A percentile compares a stretch with the other conserved stretches of the same genome.
These are phyloP conservation scores for Tachypleus tridentatus DNA, from an alignment of 1,140 invertebrate genomes.

Conservation along the genomic window DNA sequence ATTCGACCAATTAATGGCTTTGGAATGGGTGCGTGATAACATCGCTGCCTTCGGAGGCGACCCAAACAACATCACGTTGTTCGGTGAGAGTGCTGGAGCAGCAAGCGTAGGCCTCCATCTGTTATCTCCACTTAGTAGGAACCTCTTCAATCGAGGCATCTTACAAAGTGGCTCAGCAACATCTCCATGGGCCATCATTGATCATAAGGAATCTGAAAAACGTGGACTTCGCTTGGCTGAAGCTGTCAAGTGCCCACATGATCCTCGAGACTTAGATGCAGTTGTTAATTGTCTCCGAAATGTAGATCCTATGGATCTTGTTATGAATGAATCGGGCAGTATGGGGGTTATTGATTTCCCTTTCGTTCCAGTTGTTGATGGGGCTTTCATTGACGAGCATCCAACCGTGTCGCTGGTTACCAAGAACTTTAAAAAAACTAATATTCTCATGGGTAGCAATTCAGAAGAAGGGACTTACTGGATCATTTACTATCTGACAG, in stretches of 20 bases:
- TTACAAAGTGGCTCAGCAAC: slow-evolving; percentile 54
- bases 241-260: slow-evolving; percentile 61
- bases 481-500: slow-evolving; percentile 74
- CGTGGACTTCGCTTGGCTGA: slow-evolving; percentile 66
- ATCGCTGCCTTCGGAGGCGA: slow-evolving; percentile 89
- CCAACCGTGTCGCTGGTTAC: slow-evolving; percentile 59
- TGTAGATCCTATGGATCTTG: slow-evolving; percentile 54
- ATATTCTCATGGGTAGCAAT: slow-evolving; percentile 82
- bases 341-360: slow-evolving; percentile 53
- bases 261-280: slow-evolving; percentile 43
- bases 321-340: slow-evolving; percentile 69
- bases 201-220: slow-evolving; percentile 60
- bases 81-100: slow-evolving; percentile 92
- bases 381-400: slow-evolving; percentile 72
- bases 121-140: slow-evolving; percentile 66
- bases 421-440: slow-evolving; percentile 84
- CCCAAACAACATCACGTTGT: slow-evolving; percentile 84
- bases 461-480: slow-evolving; percentile 90
- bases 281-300: slow-evolving; percentile 64
- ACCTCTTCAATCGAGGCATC: slow-evolving; percentile 62
- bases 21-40: slow-evolving; percentile 88
- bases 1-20: slow-evolving; percentile 86
- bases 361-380: slow-evolving; percentile 89
- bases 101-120: slow-evolving; percentile 85
- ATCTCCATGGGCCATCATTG: slow-evolving; percentile 82